Evolutionary conservation across 2,113 vertebrate genomes (phyloP).

Genomic region (Pteropus alecto): DNA sequence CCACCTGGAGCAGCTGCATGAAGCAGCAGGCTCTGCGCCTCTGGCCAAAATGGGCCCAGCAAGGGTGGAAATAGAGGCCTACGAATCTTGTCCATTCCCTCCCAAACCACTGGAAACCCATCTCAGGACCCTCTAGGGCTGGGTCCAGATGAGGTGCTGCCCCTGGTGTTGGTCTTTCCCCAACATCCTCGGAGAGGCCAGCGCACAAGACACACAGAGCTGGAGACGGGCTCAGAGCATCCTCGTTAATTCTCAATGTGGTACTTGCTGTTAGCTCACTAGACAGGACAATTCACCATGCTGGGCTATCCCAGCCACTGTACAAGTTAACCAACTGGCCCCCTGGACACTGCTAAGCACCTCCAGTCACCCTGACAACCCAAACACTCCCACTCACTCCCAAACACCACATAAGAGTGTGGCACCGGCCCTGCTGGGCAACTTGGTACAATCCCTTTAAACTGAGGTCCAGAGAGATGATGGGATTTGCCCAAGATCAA

Average conservation of each 20-base stretch:
- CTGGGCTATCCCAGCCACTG: not conserved
- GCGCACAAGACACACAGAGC: fast-evolving
- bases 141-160: not conserved
- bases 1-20: not conserved
- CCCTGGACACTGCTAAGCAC: not conserved
- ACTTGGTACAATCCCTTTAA: not conserved
- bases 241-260: not conserved
- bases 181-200: not conserved
- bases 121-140: not conserved
- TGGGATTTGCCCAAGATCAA: not conserved
- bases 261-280: not conserved
- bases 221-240: not conserved
- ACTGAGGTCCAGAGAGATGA: not conserved
- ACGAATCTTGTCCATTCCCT: not conserved
- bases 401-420: not conserved
- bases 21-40: not conserved
- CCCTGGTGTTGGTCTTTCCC: not conserved
- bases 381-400: not conserved
- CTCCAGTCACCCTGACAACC: not conserved
- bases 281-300: not conserved
- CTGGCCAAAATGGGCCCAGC: not conserved
- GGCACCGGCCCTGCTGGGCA: not conserved
- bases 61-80: not conserved
- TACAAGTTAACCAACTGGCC: not conserved
- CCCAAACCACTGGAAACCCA: not conserved